Evolutionary conservation across 2,888 invertebrate genomes (phyloP).

Genomic region (Lomographa bimaculata): DNA sequence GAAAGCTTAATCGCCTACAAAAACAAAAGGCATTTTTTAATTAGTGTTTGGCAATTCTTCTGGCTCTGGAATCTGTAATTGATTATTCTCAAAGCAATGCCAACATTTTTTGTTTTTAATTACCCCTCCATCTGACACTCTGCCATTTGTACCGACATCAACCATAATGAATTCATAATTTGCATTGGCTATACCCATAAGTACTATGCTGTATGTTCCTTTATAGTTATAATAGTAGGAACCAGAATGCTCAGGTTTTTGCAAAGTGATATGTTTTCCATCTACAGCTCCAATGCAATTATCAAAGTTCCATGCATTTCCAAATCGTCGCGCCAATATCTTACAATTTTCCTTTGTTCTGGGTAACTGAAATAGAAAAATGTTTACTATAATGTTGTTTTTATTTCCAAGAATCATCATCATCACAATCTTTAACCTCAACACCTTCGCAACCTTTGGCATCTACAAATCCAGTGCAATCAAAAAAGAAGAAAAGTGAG

Average conservation of each 20-base stretch:
- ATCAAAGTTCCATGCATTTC: constrained; percentile 36
- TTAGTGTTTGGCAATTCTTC: constrained; percentile 11
- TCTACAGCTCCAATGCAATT: constrained; percentile 34
- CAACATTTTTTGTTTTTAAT: constrained; percentile 6
- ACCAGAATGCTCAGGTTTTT: constrained; percentile 16
- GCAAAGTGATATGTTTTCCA: constrained; percentile 31
- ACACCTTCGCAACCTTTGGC: no score
- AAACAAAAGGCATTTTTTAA: constrained; percentile 14
- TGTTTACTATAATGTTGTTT: no score
- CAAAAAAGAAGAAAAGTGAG: constrained; percentile 16
- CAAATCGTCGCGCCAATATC: constrained; percentile 24
- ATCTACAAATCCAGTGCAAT: no score
- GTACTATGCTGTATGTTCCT: constrained; percentile 2
- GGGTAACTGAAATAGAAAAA: constrained; percentile 5
- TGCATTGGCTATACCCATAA: constrained; percentile 9
- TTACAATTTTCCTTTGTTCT: constrained; percentile 13
- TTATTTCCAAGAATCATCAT: constrained; percentile 10
- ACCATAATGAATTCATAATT: constrained; percentile 8
- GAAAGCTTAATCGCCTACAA: constrained; percentile 29
- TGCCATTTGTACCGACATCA: constrained; percentile 5
- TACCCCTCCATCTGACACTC: constrained; percentile 8
- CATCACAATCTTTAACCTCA: no score
- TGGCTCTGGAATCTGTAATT: constrained; percentile 8
- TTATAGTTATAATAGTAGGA: no score
- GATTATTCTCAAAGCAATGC: constrained; percentile 7